Evolutionary conservation across 2,113 vertebrate species (phyloP), one percentile per base, ranked within the genome.

Genomic region (Pao palembangensis): DNA sequence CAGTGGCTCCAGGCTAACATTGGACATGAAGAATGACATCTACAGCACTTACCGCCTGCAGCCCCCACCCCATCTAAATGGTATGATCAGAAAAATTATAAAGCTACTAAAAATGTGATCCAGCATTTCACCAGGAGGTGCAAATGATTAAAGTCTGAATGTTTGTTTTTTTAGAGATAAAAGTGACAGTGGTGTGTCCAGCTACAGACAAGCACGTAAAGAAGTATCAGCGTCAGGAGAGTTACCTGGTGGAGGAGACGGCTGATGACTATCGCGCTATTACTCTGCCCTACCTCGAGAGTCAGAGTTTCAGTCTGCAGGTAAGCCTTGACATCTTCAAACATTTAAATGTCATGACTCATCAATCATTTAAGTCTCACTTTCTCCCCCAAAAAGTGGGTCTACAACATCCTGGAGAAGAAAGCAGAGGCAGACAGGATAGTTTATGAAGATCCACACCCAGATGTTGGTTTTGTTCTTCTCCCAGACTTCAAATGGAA

Each of bases 401-500:
- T 99, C 0, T 90, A 95, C 71, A 99, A 99, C 69, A 97, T 99
- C 79, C 83, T 98, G 61, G 95, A 98, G 75, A 98, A 96, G 88
- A 98, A 98, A 81, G 94, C 96, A 0, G 97, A 99, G 80, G 90
- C 89, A 0, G 93, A 98, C 8, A 82, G 93, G 57, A 92, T 99
- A 0, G 23, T 98, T 67, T 93, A 87, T 21, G 96, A 99, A 84
- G 94, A 99, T 76, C 91, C 93, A 0, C 93, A 98, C 69, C 90
- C 90, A 0, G 14, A 75, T 0, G 8, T 87, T 0, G 97, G 97
- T 21, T 99, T 99, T 70, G 76, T 99, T 44, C 91, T 99, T 3
- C 88, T 98, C 15, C 97, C 97, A 0, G 96, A 99, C 80, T 91
- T 98, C 18, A 99, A 98, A 81, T 99, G 97, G 97, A 91, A 98